Evolutionary conservation across 30 jellyfish, hydroid and myxozoan genomes (phyloP), one percentile per base, ranked within the genome.

Genomic region (Aurelia sp.): DNA sequence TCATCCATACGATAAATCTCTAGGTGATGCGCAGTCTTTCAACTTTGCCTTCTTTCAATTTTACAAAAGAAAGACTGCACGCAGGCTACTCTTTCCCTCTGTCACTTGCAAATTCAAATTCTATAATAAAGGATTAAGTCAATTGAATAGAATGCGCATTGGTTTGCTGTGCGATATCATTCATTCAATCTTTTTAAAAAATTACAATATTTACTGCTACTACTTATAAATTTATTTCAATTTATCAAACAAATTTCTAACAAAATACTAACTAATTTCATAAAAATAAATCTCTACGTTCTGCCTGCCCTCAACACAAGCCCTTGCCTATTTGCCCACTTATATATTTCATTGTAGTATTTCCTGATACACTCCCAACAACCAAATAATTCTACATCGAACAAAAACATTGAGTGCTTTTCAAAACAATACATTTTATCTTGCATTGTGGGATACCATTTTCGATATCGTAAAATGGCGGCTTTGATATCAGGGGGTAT

Each of bases 351-450:
- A 55, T 73, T 74, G 52, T 18, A 84, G n/a, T 84, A 74, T 53
- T 84, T 84, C 31, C 94, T 74, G 7, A 84, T 84, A 35, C 91
- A 81, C 55, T 81, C 91, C 91, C 91, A 81, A 27, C 91, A 81
- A 3, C 91, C 91, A 55, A 84, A 66, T 30, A 84, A 9, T 35
- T 73, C 83, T 3, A 74, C 6, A 73, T 84, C 88, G 61, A 84
- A 84, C 37, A 84, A 66, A 62, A 30, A 84, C 20, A 13, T 51
- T 73, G 94, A 84, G 44, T 84, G 94, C 13, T 66, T 65, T 48
- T 84, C 94, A 55, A 84, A 84, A 71, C 94, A 84, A 17, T 69
- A 72, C 58, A 84, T 16, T 78, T 84, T 73, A 30, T 84, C 94
- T 27, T 69, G 70, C 87, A 64, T 40, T 6, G 94, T 61, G 59